Base-by-base conservation (phyloP, 1,140 invertebrate genomes). In the Megathymus violae region DNA sequence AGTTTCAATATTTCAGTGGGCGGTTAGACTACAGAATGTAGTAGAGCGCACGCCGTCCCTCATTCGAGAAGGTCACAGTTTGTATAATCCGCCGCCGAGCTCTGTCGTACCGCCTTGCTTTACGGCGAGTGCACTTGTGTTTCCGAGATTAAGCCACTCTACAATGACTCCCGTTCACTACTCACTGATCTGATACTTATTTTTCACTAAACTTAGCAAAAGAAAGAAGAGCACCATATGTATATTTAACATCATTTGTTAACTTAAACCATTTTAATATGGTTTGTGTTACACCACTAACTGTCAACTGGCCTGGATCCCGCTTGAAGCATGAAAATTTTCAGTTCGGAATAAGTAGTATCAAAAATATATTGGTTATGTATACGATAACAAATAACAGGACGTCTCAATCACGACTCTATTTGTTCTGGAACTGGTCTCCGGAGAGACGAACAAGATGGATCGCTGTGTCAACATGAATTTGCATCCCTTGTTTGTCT, bases 401-500 rank as follows among this genome's bases (percentile, higher is more conserved):
- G 71, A 67, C 71, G 71, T 81, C 81, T 86, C 84, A 85, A 88
- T 88, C 88, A 85, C 78, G 75, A 71, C 65, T 71, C 82, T 88
- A 87, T 89, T 88, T 88, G 81, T 81, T 84, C 80, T 74, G 72
- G 69, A 78, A 73, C 76, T 56, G 78, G 81, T 88, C 84, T 88
- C 84, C 51, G 63, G 85, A 85, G 85, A 83, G 76, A 51, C 82
- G 83, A 85, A 88, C 83, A 89, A 90, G 88, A 90, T 85, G 82
- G 88, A 90, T 90, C 80, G 88, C 73, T 77, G 85, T 88, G 85
- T 90, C 88, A 88, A 90, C 88, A 90, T 77, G 80, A 88, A 90
- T 90, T 88, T 90, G 88, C 88, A 90, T 90, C 84, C 82, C 77
- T 86, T 90, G 85, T 90, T 90, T 90, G 85, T 90, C 87, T 88